Conservation (phyloP, 2,888 invertebrate genomes). For the Entomobrya multifasciata region DNA sequence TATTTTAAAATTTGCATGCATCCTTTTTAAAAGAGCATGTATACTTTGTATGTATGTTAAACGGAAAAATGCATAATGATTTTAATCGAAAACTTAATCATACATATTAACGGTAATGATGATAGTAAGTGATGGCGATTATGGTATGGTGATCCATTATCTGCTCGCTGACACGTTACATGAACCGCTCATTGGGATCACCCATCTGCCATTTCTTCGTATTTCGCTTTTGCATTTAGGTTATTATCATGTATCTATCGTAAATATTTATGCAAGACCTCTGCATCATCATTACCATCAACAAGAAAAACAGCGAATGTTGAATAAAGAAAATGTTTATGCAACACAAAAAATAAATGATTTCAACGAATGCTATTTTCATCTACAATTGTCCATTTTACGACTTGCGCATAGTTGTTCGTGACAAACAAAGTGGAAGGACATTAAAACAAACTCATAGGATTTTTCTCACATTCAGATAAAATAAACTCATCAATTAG, state of each 20-base stretch:
- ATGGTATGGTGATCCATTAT: slow-evolving; percentile 59
- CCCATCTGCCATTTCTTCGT: slow-evolving; percentile 47
- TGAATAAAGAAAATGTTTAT: slow-evolving; percentile 38
- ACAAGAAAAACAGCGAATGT: background rate
- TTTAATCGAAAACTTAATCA: slow-evolving; percentile 27
- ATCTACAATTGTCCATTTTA: slow-evolving; percentile 36
- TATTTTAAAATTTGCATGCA: background rate
- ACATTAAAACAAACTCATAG: slow-evolving; percentile 27
- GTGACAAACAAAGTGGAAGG: background rate
- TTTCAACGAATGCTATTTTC: slow-evolving; percentile 35
- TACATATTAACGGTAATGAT: slow-evolving; percentile 4
- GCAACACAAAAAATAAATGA: slow-evolving; percentile 29
- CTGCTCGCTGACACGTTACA: slow-evolving; percentile 57
- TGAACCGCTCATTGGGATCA: slow-evolving; percentile 65
- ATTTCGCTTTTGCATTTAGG: slow-evolving; percentile 11
- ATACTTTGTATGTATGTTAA: too few species aligned
- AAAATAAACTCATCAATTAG: slow-evolving; percentile 62
- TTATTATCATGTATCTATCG: too few species aligned
- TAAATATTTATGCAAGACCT: slow-evolving; percentile 24
- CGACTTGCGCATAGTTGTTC: background rate
- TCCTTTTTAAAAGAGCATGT: background rate
- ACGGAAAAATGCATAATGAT: slow-evolving; percentile 38
- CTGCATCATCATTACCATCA: slow-evolving; percentile 14
- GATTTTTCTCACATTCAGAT: slow-evolving; percentile 31
- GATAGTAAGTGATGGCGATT: slow-evolving; percentile 41